Evolutionary conservation across 2,797 vertebrate species (phyloP).

Genomic region (Peromyscus eremicus): DNA sequence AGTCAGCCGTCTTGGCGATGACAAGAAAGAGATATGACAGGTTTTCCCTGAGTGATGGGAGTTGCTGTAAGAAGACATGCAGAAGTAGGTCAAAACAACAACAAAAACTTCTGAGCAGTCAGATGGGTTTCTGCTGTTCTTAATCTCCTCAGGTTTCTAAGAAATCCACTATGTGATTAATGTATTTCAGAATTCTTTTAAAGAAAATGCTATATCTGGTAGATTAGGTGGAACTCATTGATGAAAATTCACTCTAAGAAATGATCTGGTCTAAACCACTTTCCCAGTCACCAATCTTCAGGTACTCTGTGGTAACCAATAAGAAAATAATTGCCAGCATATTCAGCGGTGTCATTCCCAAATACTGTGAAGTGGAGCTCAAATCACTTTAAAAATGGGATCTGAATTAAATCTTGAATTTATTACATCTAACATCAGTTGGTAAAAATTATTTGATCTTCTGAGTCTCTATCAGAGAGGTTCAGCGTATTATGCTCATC

Average conservation of each 20-base stretch:
- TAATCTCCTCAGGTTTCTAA: slow-evolving; percentile 11
- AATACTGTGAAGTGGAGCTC: neutral
- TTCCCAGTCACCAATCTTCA: neutral
- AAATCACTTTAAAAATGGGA: neutral
- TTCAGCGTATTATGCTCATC: no score
- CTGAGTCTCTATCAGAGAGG: neutral
- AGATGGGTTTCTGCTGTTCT: slow-evolving; percentile 3
- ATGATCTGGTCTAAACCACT: neutral
- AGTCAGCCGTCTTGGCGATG: slow-evolving; percentile 55
- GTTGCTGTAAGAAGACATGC: slow-evolving; percentile 54
- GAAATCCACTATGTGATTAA: neutral
- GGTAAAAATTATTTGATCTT: slow-evolving; percentile 8
- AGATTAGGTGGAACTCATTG: neutral
- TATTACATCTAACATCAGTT: neutral
- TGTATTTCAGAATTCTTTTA: neutral
- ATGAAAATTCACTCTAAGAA: neutral
- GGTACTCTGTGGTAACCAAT: neutral
- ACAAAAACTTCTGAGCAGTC: neutral
- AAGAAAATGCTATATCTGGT: slow-evolving; percentile 15
- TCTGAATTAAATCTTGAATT: slow-evolving; percentile 27
- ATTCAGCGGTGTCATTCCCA: neutral
- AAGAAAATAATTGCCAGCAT: neutral
- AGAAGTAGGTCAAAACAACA: slow-evolving; percentile 51
- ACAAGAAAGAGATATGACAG: slow-evolving; percentile 58
- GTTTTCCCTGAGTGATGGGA: neutral